These are phyloP conservation scores for Noctua janthina DNA, from an alignment of 2,888 invertebrate species.

Conservation along the genomic window DNA sequence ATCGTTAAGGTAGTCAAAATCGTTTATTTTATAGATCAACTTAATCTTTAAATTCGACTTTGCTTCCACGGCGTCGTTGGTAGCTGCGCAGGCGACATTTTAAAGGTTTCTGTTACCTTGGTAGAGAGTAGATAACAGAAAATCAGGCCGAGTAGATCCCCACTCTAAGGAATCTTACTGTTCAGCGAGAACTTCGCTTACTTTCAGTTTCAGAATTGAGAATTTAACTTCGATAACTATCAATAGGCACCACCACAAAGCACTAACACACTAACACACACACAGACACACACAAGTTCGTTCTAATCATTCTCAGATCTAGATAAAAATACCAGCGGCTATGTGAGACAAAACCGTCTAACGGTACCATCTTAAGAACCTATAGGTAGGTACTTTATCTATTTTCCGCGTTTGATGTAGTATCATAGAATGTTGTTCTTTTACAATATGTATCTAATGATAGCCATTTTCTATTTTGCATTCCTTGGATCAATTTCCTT, in stretches of 20 bases:
- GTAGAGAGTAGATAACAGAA: background rate
- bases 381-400: background rate
- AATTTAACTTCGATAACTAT: background rate
- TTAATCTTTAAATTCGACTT: background rate
- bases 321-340: background rate
- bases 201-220: background rate
- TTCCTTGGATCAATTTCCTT: background rate
- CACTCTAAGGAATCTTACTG: background rate
- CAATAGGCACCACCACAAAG: background rate
- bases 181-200: background rate
- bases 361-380: constrained; percentile 5
- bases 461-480: background rate
- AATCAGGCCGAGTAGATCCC: background rate
- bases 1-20: background rate
- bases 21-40: background rate
- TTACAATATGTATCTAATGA: background rate
- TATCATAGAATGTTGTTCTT: background rate
- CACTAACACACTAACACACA: too few relatives aligned
- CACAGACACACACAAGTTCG: too few relatives aligned
- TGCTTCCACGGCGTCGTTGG: background rate
- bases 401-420: background rate
- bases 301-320: constrained; percentile 1
- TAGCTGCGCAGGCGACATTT: background rate
- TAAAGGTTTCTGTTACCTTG: background rate
- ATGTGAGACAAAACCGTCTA: constrained; percentile 7